Evolutionary conservation across 2,797 vertebrate genomes (phyloP), one percentile per base, ranked within the genome.

Genomic region (Rhynchonycteris naso): DNA sequence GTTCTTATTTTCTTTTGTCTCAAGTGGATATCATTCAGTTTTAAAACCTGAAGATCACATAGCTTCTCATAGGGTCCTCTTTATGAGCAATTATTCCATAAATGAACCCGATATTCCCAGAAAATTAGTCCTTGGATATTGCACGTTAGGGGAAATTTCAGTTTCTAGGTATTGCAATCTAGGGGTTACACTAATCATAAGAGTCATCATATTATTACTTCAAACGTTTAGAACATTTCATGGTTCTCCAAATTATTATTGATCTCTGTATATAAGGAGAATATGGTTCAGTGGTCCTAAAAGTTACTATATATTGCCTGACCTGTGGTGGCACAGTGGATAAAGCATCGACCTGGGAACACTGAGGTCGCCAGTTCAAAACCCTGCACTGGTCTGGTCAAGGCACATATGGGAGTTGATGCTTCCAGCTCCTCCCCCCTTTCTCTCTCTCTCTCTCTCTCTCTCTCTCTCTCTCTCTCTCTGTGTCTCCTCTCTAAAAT

Each of bases 41-140:
- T 65, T 83, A 54, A 90, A 91, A 63, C 35, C 16, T 66, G 82
- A 88, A 93, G 4, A 76, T 65, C 59, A 75, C 50, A 81, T 1
- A 54, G 28, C 7, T 65, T 71, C 35, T 9, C 26, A n/a, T 5
- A 81, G 43, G 59, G 69, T 5, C 10, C 4, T 81, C 33, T 76
- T 52, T 16, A 24, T 52, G n/a, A 86, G 38, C 9, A 79, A 61
- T 96, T 72, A 59, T 56, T 90, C 19, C n/a, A 52, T 61, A 68
- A 96, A 74, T 47, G 8, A 95, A 30, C 2, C 68, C 93, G 68
- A 61, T 93, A 18, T 30, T 80, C 61, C 78, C 35, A 74, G 38
- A 13, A 84, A 71, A 96, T 61, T 85, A 90, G 84, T 84, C 43
- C 22, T 85, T 84, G 9, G 26, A 50, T 69, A 21, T 22, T 88